Base-by-base conservation (phyloP, 2,888 invertebrate genomes). In the Dione juno region DNA sequence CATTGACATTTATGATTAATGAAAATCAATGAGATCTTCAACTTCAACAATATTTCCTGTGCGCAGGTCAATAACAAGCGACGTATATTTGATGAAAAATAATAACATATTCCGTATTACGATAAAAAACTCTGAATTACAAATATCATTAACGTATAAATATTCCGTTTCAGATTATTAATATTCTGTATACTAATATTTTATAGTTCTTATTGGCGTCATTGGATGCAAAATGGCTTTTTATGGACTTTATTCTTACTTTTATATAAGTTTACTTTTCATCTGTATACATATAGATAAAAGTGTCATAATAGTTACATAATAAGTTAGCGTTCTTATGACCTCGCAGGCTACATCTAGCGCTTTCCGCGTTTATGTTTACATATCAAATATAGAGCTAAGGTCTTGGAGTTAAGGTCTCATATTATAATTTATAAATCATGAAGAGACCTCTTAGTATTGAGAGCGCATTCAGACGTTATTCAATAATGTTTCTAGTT, bases 271-370 rank as follows among this genome's bases (percentile, higher is more conserved):
- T 90, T 92, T 91, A 89, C 90, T 90, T 90, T 89, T 89, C 85
- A 84, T 87, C 85, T 82, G 80, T 83, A 85, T 45, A 61, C 82
- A 82, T 84, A 87, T 84, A 88, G 87, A 91, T 92, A 92, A 91
- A 91, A 90, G 85, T 91, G 91, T 91, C 92, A 91, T 90, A 92
- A 92, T 91, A 91, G 92, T 90, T 92, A 91, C 88, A 86, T 86
- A 84, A 91, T 93, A 92, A 90, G 80, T 91, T 88, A 85, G 81
- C 84, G 86, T 90, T 89, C 89, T 92, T 92, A 92, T 90, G 88
- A 88, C 86, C 88, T 84, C 84, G 81, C 82, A 84, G 87, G 87
- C 85, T 91, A 90, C 91, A 89, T 81, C 85, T 88, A 86, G 82
- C 86, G 79, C 86, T 89, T 88, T 89, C 88, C 86, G 87, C 82